Base-by-base conservation (phyloP, 1,140 invertebrate genomes). In the Halictus rubicundus region DNA sequence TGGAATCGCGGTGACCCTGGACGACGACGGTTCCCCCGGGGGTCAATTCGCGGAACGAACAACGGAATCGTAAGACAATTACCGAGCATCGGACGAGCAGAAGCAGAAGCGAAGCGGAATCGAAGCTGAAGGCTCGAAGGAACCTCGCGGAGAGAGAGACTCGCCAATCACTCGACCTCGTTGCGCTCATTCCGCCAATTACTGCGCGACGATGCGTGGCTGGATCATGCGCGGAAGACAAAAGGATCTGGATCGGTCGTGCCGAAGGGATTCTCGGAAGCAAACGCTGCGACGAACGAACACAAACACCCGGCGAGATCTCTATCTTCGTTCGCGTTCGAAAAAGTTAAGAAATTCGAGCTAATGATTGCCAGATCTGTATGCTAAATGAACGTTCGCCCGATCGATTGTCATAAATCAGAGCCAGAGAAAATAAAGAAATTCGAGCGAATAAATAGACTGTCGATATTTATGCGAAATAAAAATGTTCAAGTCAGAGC, bases 181-280 rank as follows among this genome's bases (percentile, higher is more conserved):
- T 91, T 91, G 86, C 88, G 89, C 89, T 92, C 89, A 82, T 92
- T 92, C 86, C 79, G 89, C 88, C 90, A 91, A 92, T 91, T 91
- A 88, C 79, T 76, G 70, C 71, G 81, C 68, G 71, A 77, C 84
- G 79, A 80, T 78, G 65, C 83, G 73, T 81, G 72, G 72, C 63
- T 39, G 60, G 76, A 76, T 82, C 68, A 27, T 80, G 59, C 74
- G 74, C 72, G 49, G 78, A 86, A 89, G 85, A 90, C 88, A 89
- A 90, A 89, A 88, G 86, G 81, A 80, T 78, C 85, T 68, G 84
- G 83, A 87, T 87, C 42, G 37, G 65, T 32, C 52, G 68, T 42
- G 59, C 81, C 70, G 77, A 78, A 88, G 63, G 78, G 85, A 69
- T 90, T 90, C 89, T 84, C 81, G 72, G 89, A 90, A 88, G 59